Base-by-base conservation (phyloP, 1,140 invertebrate species). In the Meteorus sp. region DNA sequence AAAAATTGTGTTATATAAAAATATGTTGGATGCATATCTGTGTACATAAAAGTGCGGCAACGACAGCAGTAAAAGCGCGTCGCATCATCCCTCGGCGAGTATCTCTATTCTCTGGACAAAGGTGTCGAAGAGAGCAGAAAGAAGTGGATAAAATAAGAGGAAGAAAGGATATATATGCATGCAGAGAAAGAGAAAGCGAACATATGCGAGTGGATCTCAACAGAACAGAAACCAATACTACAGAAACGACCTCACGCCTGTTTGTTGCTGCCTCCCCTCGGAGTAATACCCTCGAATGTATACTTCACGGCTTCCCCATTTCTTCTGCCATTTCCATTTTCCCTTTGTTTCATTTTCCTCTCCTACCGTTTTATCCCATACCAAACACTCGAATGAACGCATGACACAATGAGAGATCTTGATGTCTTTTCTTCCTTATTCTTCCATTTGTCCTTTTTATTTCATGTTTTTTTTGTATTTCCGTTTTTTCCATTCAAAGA, bases 71-170 rank as follows among this genome's bases (percentile, higher is more conserved):
- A 13, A 39, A 39, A 39, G 15, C 13, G 8, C 8, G 8, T n/a
- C 8, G 35, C 35, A 39, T 8, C 35, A 39, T 39, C 35, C 35
- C 13, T 11, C 3, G 27, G 27, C 9, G 35, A 39, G 35, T 3
- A 8, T 39, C n/a, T n/a, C n/a, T n/a, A n/a, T n/a, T n/a, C n/a
- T n/a, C 35, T 39, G 35, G 35, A 39, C 35, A 39, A 39, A 39
- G 35, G 35, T 39, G 35, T 39, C 35, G 35, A n/a, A n/a, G n/a
- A n/a, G n/a, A n/a, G n/a, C n/a, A n/a, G n/a, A n/a, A n/a, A n/a
- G n/a, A n/a, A n/a, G n/a, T n/a, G n/a, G n/a, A n/a, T n/a, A n/a
- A n/a, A n/a, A n/a, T n/a, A n/a, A n/a, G n/a, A n/a, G n/a, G n/a
- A n/a, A n/a, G n/a, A n/a, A n/a, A n/a, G n/a, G n/a, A n/a, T n/a